Percentiles rank a stretch among this genome's conserved stretches.
Evolutionary conservation across 2,888 invertebrate genomes (phyloP).

Genomic region (Fragum fragum): DNA sequence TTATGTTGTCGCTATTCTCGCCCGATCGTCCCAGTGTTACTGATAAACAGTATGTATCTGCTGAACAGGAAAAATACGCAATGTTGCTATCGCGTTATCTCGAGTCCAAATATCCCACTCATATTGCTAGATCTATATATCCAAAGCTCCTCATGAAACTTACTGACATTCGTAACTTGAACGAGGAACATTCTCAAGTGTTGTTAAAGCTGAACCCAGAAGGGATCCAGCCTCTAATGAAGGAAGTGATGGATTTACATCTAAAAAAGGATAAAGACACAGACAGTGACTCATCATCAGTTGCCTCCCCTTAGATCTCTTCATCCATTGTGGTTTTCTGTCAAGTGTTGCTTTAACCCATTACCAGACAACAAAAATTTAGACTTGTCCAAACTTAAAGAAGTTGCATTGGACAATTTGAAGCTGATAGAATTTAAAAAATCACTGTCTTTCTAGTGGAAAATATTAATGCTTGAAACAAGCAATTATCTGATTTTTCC

Average conservation of each 20-base stretch:
- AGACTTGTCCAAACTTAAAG: too few relatives aligned
- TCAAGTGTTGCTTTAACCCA: neutral
- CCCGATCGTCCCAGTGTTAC: slow-evolving; percentile 92
- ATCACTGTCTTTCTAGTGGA: neutral
- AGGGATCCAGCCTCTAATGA: slow-evolving; percentile 96
- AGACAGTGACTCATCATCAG: slow-evolving; percentile 50
- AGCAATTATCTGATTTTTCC: neutral
- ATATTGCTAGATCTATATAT: slow-evolving; percentile 82
- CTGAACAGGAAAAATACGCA: slow-evolving; percentile 86
- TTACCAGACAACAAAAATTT: too few relatives aligned
- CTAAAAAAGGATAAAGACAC: slow-evolving; percentile 68
- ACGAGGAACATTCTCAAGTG: slow-evolving; percentile 96
- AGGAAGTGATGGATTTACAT: slow-evolving; percentile 96
- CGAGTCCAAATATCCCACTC: slow-evolving; percentile 82
- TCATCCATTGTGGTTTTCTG: neutral
- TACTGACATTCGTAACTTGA: slow-evolving; percentile 95
- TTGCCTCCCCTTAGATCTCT: slow-evolving; percentile 59
- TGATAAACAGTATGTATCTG: slow-evolving; percentile 83
- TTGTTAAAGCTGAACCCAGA: slow-evolving; percentile 97
- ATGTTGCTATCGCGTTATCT: slow-evolving; percentile 84
- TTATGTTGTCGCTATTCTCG: slow-evolving; percentile 96
- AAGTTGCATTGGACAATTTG: too few relatives aligned
- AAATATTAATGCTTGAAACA: neutral
- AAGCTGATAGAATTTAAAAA: too few relatives aligned
- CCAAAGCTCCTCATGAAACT: slow-evolving; percentile 94